Evolutionary conservation across 2,888 invertebrate species (phyloP).

Genomic region (Adineta ricciae): DNA sequence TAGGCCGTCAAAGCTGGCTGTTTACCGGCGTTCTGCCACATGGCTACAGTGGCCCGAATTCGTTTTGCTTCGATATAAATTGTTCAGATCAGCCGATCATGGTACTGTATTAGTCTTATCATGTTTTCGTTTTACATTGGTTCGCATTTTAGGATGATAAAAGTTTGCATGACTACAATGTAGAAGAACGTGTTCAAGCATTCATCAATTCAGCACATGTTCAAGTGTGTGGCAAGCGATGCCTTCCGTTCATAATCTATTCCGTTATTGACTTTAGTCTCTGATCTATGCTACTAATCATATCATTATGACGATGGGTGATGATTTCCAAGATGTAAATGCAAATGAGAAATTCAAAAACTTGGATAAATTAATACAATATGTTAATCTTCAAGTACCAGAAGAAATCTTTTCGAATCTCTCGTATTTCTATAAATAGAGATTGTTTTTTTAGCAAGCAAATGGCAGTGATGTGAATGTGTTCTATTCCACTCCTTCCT

Average conservation of each 20-base stretch:
- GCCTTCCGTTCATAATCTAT: not conserved
- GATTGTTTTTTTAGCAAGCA: slow-evolving; percentile 33
- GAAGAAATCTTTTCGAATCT: not conserved
- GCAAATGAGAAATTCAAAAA: slow-evolving; percentile 71
- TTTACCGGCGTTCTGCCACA: slow-evolving; percentile 69
- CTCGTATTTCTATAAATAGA: not conserved
- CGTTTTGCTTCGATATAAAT: slow-evolving; percentile 81
- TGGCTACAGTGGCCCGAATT: slow-evolving; percentile 71
- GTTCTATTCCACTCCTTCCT: slow-evolving; percentile 56
- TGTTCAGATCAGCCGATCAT: slow-evolving; percentile 68
- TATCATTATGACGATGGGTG: slow-evolving; percentile 74
- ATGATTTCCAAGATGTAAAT: slow-evolving; percentile 75
- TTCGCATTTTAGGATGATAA: slow-evolving; percentile 58
- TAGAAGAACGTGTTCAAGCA: slow-evolving; percentile 59
- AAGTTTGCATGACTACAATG: slow-evolving; percentile 70
- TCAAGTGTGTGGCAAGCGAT: slow-evolving; percentile 47
- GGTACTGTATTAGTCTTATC: slow-evolving; percentile 11
- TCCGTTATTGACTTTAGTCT: slow-evolving; percentile 39
- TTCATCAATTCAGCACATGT: slow-evolving; percentile 40
- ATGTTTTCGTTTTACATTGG: not conserved
- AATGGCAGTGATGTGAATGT: slow-evolving; percentile 58
- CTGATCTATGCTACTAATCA: slow-evolving; percentile 57
- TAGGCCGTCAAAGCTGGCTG: slow-evolving; percentile 48
- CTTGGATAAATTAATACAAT: slow-evolving; percentile 74
- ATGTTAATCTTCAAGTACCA: slow-evolving; percentile 52